A percentile compares a stretch with the other conserved stretches of the same genome.
Conservation (phyloP, 2,797 vertebrate genomes). For the Pyrrhura leucotis region DNA sequence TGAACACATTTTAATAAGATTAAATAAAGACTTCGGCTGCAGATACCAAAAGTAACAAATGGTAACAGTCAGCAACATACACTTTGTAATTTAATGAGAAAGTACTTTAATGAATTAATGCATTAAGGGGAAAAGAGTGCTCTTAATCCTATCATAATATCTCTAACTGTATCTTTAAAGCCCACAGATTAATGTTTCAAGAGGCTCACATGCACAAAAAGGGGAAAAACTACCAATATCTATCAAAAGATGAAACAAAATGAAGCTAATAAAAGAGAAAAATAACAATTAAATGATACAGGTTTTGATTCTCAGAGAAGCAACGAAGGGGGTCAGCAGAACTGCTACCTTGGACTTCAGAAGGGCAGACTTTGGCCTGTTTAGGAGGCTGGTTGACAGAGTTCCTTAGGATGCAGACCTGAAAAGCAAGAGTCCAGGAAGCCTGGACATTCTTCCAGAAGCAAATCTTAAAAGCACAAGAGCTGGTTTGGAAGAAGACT, state of each 20-base stretch:
- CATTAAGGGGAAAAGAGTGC: neutral
- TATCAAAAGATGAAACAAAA: neutral
- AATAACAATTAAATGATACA: neutral
- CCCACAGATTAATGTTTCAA: slow-evolving; percentile 7
- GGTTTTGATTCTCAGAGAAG: neutral
- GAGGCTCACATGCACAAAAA: neutral
- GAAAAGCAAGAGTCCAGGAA: neutral
- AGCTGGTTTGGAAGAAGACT: neutral
- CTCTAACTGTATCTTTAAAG: neutral
- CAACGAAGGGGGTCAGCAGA: neutral
- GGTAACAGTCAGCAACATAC: neutral
- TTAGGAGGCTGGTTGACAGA: neutral
- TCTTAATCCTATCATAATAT: slow-evolving; percentile 26
- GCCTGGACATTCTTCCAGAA: neutral
- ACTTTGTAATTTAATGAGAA: slow-evolving; percentile 33
- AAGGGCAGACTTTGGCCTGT: neutral
- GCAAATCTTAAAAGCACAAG: neutral
- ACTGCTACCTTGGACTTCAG: neutral
- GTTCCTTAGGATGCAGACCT: neutral
- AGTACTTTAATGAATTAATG: slow-evolving; percentile 41
- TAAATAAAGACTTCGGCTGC: neutral
- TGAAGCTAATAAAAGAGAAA: neutral
- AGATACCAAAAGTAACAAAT: slow-evolving; percentile 4
- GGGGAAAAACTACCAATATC: neutral
- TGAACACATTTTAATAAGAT: neutral